A percentile compares a stretch with the other conserved stretches of the same genome.
phyloP scores from a whole-genome alignment of 2,888 invertebrate genomes.

The Cryptophagus acutangulus region DNA sequence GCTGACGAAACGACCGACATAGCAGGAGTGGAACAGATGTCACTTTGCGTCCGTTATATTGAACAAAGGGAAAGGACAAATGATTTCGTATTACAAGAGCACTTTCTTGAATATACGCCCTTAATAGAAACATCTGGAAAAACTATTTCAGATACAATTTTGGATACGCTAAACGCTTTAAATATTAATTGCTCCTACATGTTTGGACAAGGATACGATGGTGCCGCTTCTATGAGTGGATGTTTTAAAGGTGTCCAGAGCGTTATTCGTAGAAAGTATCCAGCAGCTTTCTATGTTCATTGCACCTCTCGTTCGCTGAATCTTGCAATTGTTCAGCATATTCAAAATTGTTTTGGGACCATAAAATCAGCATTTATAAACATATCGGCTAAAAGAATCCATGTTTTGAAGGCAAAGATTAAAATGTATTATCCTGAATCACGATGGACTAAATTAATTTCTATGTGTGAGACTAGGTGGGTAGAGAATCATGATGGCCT shows the following conservation, averaged over 20 bases:
- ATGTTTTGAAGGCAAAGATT: too few relatives aligned
- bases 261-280: neutral
- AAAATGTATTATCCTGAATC: too few relatives aligned
- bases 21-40: conserved; percentile 5
- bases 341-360: too few relatives aligned
- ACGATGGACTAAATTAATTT: neutral
- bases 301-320: neutral
- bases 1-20: conserved; percentile 14
- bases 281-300: neutral
- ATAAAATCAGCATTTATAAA: too few relatives aligned
- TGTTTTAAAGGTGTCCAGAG: neutral
- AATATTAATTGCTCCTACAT: neutral
- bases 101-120: neutral
- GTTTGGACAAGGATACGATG: conserved; percentile 9
- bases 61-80: too few relatives aligned
- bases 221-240: conserved; percentile 4
- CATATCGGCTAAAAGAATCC: too few relatives aligned
- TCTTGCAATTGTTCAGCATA: too few relatives aligned
- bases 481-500: too few relatives aligned
- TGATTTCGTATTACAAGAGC: neutral
- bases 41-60: neutral
- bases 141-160: neutral
- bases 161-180: neutral
- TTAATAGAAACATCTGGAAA: neutral
- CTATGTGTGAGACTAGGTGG: neutral